Conservation (phyloP, 1,140 invertebrate genomes). For the Zaprionus nigranus region DNA sequence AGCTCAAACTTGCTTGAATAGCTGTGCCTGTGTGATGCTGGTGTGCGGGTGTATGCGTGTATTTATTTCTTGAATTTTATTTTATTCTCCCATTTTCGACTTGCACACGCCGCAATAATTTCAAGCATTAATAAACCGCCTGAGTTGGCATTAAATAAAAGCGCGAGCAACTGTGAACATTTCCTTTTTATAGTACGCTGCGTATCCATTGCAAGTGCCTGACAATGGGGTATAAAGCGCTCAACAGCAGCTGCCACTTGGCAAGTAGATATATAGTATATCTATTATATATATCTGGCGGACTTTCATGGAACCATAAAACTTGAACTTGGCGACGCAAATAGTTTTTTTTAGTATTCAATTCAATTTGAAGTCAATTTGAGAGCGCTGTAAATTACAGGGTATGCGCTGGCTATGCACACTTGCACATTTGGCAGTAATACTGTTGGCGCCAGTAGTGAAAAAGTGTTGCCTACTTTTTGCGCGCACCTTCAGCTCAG, state of each 20-base stretch:
- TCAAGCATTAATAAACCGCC: constrained; percentile 69
- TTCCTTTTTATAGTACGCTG: background rate
- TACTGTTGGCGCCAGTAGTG: background rate
- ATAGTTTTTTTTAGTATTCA: background rate
- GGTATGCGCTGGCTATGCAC: background rate
- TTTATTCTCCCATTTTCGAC: constrained; percentile 45
- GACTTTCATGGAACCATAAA: background rate
- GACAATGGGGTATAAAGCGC: constrained; percentile 9
- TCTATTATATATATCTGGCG: background rate
- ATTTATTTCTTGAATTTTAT: constrained; percentile 24
- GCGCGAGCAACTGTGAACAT: constrained; percentile 49
- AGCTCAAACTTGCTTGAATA: constrained; percentile 4
- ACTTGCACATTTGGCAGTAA: background rate
- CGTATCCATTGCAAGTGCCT: constrained; percentile 7
- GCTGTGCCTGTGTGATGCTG: constrained; percentile 1
- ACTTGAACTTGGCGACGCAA: background rate
- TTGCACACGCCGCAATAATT: constrained; percentile 50
- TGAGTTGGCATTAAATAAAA: constrained; percentile 62
- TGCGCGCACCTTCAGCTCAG: constrained; percentile 9
- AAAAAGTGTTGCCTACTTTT: constrained; percentile 53
- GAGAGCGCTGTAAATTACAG: background rate
- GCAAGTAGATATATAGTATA: background rate
- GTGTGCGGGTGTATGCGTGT: constrained; percentile 5
- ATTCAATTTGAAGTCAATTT: background rate
- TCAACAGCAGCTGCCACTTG: constrained; percentile 1